phyloP scores from a whole-genome alignment of 2,888 invertebrate genomes.

The Piscicola geometra region DNA sequence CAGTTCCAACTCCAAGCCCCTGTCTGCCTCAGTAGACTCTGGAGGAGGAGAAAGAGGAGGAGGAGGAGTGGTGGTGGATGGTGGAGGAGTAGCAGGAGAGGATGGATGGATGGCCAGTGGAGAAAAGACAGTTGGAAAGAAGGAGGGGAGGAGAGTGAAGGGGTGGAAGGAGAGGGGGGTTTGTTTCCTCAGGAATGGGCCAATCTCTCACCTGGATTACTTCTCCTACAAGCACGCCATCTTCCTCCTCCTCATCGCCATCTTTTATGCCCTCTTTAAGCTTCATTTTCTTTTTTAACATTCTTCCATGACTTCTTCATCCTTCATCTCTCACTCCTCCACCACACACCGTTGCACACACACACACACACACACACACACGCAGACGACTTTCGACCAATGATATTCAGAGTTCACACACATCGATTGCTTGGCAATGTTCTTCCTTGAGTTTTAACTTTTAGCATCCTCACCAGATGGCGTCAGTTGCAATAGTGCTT shows the following conservation, averaged over 20 bases:
- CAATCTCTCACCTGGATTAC: background rate
- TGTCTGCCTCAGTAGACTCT: too few species aligned
- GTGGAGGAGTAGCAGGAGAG: background rate
- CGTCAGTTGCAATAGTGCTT: too few species aligned
- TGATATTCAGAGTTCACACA: too few species aligned
- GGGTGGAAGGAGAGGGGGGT: background rate
- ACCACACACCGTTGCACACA: background rate
- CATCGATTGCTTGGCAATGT: too few species aligned
- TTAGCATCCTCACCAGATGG: too few species aligned
- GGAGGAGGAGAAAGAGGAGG: too few species aligned
- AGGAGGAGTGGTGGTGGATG: too few species aligned
- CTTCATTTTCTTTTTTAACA: background rate
- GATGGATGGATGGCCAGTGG: background rate
- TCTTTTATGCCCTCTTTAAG: background rate
- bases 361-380: slow-evolving; percentile 15
- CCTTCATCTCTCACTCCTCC: too few species aligned
- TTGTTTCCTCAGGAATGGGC: background rate
- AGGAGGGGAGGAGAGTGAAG: background rate
- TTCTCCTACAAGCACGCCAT: background rate
- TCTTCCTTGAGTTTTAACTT: too few species aligned
- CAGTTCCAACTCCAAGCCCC: too few species aligned
- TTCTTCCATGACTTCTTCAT: background rate
- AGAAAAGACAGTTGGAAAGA: too few species aligned
- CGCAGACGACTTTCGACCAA: too few species aligned
- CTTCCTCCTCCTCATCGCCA: background rate